Evolutionary conservation across 2,888 invertebrate species (phyloP), one percentile per base, ranked within the genome.

Genomic region (Hirtodrosophila alboralis): DNA sequence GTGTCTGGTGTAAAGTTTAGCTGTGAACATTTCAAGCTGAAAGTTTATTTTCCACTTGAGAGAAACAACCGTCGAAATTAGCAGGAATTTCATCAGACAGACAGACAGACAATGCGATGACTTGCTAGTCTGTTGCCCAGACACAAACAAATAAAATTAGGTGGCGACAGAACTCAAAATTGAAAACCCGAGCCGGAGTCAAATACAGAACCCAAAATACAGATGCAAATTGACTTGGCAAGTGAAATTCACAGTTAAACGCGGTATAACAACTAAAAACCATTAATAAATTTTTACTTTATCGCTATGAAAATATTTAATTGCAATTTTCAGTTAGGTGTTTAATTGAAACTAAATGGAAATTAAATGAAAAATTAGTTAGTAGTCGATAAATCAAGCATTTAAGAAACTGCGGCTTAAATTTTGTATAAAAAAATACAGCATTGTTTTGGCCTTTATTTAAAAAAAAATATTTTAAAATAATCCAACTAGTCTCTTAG

Each of bases 281-380:
- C 68, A 48, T 83, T 59, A 81, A 81, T 75, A 81, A 61, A 75
- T 75, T 70, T 81, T 58, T 31, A 56, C 62, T 71, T n/a, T 71
- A 40, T 45, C 57, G 36, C 54, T 63, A 45, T 58, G 48, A 49
- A 65, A 81, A 74, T 60, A 70, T 75, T 70, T 70, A 64, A 67
- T 67, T 83, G 58, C 47, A 67, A 60, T 59, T 69, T 34, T n/a
- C n/a, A n/a, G n/a, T n/a, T n/a, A n/a, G n/a, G n/a, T n/a, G n/a
- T n/a, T n/a, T n/a, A n/a, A n/a, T n/a, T n/a, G n/a, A n/a, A n/a
- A n/a, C n/a, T n/a, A n/a, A n/a, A n/a, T n/a, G n/a, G n/a, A n/a
- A n/a, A n/a, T n/a, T n/a, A n/a, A n/a, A n/a, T n/a, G n/a, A n/a
- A n/a, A n/a, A n/a, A n/a, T n/a, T n/a, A n/a, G n/a, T n/a, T n/a